A percentile compares a stretch with the other conserved stretches of the same genome.
Evolutionary conservation across 2,797 vertebrate species (phyloP).

Genomic region (Falco cherrug): DNA sequence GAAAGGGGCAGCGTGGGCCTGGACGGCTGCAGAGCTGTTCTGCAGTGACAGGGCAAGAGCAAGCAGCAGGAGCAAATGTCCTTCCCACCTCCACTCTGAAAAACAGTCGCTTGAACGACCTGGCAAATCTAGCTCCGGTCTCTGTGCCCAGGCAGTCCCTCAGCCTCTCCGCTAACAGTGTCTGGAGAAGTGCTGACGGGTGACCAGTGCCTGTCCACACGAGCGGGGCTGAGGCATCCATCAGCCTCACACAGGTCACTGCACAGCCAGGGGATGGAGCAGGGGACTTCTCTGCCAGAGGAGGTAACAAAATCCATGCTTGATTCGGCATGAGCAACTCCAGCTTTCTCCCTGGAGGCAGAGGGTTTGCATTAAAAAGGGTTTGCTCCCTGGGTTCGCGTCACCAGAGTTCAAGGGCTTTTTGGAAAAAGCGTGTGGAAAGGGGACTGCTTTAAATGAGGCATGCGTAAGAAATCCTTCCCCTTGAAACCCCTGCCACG

Average conservation of each 20-base stretch:
- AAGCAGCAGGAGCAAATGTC: neutral
- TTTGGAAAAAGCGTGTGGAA: neutral
- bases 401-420: neutral
- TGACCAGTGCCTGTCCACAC: neutral
- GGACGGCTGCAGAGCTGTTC: neutral
- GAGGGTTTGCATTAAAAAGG: neutral
- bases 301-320: neutral
- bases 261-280: neutral
- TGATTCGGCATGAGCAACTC: neutral
- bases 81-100: neutral
- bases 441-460: neutral
- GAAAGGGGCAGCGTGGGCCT: neutral
- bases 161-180: neutral
- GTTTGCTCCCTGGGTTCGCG: neutral
- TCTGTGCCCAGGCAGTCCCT: neutral
- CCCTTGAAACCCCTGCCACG: no score
- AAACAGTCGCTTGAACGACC: neutral
- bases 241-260: neutral
- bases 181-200: neutral
- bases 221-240: neutral
- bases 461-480: neutral
- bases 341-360: neutral
- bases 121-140: neutral
- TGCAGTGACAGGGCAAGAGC: neutral
- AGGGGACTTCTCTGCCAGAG: neutral